Evolutionary conservation across 2,888 invertebrate species (phyloP).

Genomic region (Ceramica pisi): DNA sequence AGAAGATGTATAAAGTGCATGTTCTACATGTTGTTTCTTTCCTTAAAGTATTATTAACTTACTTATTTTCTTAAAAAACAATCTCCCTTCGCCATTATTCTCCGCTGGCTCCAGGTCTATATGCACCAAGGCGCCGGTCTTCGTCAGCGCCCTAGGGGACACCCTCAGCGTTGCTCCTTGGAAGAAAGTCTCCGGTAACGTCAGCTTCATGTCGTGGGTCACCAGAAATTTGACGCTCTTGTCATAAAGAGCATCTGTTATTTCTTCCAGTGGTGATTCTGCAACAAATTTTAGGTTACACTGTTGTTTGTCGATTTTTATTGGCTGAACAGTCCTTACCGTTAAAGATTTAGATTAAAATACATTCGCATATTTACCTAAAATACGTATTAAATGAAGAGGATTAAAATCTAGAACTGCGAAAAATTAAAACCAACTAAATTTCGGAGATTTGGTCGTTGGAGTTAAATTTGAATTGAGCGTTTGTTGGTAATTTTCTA

Average conservation of each 20-base stretch:
- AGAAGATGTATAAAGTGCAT: too few relatives aligned
- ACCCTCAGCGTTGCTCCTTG: conserved; percentile 94
- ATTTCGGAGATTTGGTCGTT: too few relatives aligned
- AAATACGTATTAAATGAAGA: too few relatives aligned
- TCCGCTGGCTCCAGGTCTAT: conserved; percentile 92
- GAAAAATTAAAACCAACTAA: too few relatives aligned
- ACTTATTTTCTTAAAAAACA: conserved; percentile 94
- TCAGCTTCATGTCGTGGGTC: conserved; percentile 94
- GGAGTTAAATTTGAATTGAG: too few relatives aligned
- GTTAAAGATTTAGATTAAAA: too few relatives aligned
- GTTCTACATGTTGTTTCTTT: not conserved
- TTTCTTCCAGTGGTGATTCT: conserved; percentile 94
- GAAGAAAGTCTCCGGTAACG: conserved; percentile 93
- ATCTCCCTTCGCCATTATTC: conserved; percentile 89
- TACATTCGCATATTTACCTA: too few relatives aligned
- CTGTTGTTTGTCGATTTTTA: not conserved
- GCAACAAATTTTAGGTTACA: conserved; percentile 61
- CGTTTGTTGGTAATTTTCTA: not conserved
- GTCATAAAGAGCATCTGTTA: conserved; percentile 93
- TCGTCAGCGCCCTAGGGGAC: conserved; percentile 93
- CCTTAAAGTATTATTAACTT: conserved; percentile 85
- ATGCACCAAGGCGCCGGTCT: conserved; percentile 94
- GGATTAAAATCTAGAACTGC: too few relatives aligned
- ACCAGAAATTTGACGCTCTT: conserved; percentile 94
- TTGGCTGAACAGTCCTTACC: too few relatives aligned